phyloP scores from a whole-genome alignment of 1,140 invertebrate genomes.

The Coptotermes formosanus region DNA sequence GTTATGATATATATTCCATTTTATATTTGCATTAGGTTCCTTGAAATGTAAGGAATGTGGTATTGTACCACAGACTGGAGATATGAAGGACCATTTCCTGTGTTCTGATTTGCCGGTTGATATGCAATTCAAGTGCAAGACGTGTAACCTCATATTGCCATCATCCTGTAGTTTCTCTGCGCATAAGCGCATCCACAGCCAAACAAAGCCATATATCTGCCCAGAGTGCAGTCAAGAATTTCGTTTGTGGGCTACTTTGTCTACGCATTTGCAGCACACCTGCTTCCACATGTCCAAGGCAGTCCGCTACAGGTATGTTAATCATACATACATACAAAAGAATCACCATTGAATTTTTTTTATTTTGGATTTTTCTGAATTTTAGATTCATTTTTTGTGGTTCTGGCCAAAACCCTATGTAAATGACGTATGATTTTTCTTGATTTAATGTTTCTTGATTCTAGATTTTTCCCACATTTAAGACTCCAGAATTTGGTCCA shows the following conservation, averaged over 20 bases:
- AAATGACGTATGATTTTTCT: no score
- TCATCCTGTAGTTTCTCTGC: slow-evolving; percentile 3
- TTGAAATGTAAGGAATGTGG: neutral
- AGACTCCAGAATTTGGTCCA: no score
- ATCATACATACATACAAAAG: neutral
- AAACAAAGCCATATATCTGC: slow-evolving; percentile 21
- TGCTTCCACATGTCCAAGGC: slow-evolving; percentile 19
- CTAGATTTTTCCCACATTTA: no score
- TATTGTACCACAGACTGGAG: neutral
- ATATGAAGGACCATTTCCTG: slow-evolving; percentile 1
- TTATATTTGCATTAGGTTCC: neutral
- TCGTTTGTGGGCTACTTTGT: slow-evolving; percentile 9
- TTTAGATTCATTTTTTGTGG: no score
- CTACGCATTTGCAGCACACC: neutral
- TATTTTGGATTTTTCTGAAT: no score
- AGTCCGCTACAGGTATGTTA: neutral
- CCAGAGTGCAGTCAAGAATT: slow-evolving; percentile 8
- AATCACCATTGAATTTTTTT: no score
- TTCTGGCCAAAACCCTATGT: no score
- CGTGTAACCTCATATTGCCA: neutral
- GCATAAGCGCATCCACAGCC: neutral
- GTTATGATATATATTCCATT: neutral
- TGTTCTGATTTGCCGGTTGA: neutral
- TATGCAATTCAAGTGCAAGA: neutral
- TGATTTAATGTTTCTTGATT: no score